Base-by-base conservation (phyloP, 2,888 invertebrate species). In the Netelia fuscicornis region DNA sequence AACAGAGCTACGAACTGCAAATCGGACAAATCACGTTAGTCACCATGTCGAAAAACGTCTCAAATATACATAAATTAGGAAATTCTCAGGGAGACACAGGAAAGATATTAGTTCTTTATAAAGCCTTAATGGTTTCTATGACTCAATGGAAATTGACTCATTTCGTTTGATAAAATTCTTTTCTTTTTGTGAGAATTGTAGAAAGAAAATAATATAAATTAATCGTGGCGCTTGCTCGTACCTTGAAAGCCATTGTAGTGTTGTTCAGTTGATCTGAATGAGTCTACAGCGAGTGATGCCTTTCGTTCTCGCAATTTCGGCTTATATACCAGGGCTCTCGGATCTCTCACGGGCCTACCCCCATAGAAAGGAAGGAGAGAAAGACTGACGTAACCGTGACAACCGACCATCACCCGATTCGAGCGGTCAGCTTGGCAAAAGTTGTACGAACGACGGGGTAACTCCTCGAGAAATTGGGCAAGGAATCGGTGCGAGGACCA, bases 1-100 rank as follows among this genome's bases (percentile, higher is more conserved):
- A 90, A 90, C 52, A 94, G 85, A 68, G 92, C 89, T 81, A 94
- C 81, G 67, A 94, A 90, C 94, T 91, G 81, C 20, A 58, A 67
- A 54, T 30, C 11, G 62, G 13, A 25, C 10, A 30, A 23, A 20
- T 20, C n/a, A 30, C 30, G 3, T 25, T 30, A 10, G 20, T 62
- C 13, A 54, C 37, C 54, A 54, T 11, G 3, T 5, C 2, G 23
- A 67, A 42, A 64, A 37, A 37, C 5, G 37, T 37, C 37, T 37
- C 37, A 37, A 37, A 37, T 37, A 37, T 37, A 37, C 37, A 37
- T 0, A 37, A 37, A 37, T 37, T 5, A 37, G 5, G 3, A 37
- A 37, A 5, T 37, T 37, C 6, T 8, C 37, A 37, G 8, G 37
- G 37, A 30, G 3, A 30, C 1, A 30, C 1, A 30, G 30, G 30